Evolutionary conservation across 2,113 vertebrate species (phyloP), one percentile per base, ranked within the genome.

Genomic region (Barnardius zonarius): DNA sequence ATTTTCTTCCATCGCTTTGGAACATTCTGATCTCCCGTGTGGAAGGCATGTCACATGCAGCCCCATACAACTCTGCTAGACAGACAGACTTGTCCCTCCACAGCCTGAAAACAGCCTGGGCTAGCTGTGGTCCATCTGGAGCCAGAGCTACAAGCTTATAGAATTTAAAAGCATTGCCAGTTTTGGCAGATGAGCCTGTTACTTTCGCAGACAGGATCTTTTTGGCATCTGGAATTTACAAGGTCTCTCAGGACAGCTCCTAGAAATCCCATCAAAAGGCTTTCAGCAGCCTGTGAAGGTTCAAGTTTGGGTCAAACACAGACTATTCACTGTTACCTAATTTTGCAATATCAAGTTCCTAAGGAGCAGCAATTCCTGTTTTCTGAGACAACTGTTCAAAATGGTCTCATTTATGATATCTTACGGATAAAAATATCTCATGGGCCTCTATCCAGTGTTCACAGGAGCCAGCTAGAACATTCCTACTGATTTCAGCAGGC

Each of bases 121-220:
- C 27, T 63, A 91, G n/a, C 67, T 31, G 23, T 28, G 20, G 33
- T 66, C 86, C 79, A 83, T 59, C 75, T 75, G 87, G 79, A 95
- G 46, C 64, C 49, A 57, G 25, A 81, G 69, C 76, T 75, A 64
- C 24, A 73, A 69, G 62, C 20, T 86, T 72, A 55, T 12, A 35
- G 76, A 35, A 28, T 44, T 86, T 78, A 84, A 78, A 79, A 88
- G 66, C 39, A 23, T 78, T 63, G 51, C 48, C 81, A 54, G 31
- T 84, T 95, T 75, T 72, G 52, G 86, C 70, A 91, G 91, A 89
- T 93, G 74, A 93, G 81, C 24, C 35, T 54, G 25, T 88, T 55
- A 91, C 49, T 88, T 86, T 33, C 83, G 86, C 64, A 85, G 93
- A 94, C 54, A 79, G 78, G 37, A 95, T 86, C 69, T 87, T 61